Base-by-base conservation (phyloP, 2,113 vertebrate species). In the Pionites leucogaster region DNA sequence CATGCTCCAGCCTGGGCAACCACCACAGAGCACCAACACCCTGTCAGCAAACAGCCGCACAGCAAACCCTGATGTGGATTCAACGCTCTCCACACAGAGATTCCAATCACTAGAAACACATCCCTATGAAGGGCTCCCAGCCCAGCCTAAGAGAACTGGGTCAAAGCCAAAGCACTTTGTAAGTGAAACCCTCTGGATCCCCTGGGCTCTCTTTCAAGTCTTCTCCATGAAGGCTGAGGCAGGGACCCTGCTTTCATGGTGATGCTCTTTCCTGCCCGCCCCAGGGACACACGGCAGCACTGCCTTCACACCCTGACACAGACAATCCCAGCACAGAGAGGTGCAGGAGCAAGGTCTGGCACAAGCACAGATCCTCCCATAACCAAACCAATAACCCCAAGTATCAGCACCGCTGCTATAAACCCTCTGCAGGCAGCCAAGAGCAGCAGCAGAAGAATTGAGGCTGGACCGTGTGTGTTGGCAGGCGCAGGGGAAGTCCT, bases 141-240 rank as follows among this genome's bases (percentile, higher is more conserved):
- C 42, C 28, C 88, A 35, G 70, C 17, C 59, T 6, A 47, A 47
- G 15, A 46, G 29, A 27, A 88, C 39, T 0, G 3, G 55, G 41
- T 11, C 55, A 14, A 17, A 24, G 29, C 18, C 55, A 5, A 69
- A 78, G 55, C 15, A 46, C 13, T 57, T 9, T 5, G 2, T 1
- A 4, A 79, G 11, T 1, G 5, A 57, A 93, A n/a, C 12, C 0
- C n/a, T n/a, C 3, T 1, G 11, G 60, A 44, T 3, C 1, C 6
- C 24, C 7, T 1, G 5, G 35, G 19, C 18, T 76, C 39, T 44
- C 35, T 11, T 31, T 31, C 44, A 47, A n/a, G 18, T 28, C 23
- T 35, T 29, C 15, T 9, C 63, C 23, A 3, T 1, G 7, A 39
- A 62, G 33, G 63, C 12, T 59, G 19, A 59, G 0, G 5, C 28